phyloP scores from a whole-genome alignment of 64 coral and sea anemone species.

The Porites lutea region DNA sequence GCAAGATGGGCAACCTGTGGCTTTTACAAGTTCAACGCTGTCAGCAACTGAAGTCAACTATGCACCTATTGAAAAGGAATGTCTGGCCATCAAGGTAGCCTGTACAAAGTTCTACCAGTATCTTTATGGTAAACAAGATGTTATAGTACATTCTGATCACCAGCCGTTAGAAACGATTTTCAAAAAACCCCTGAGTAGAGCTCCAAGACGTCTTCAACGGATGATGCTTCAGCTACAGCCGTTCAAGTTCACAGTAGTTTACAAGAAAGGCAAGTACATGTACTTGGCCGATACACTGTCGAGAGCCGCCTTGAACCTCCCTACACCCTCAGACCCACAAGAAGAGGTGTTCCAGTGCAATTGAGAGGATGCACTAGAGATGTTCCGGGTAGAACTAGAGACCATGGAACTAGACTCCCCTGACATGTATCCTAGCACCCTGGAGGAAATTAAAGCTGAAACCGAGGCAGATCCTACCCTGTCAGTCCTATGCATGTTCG shows the following conservation, averaged over 20 bases:
- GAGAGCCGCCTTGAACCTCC: background rate
- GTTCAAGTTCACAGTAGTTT: constrained; percentile 50
- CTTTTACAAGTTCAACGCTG: constrained; percentile 38
- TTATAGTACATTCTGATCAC: constrained; percentile 42
- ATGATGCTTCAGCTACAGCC: constrained; percentile 58
- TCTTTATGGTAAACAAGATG: constrained; percentile 51
- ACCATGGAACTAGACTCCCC: background rate
- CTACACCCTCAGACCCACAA: background rate
- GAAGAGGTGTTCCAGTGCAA: too few species aligned
- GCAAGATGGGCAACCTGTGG: constrained; percentile 44
- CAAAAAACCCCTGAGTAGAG: constrained; percentile 39
- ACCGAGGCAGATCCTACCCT: constrained; percentile 14
- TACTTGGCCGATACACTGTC: too few species aligned
- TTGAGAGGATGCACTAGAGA: too few species aligned
- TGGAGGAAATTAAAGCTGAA: constrained; percentile 29
- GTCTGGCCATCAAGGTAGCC: constrained; percentile 17
- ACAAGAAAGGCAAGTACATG: background rate
- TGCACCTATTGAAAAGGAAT: background rate
- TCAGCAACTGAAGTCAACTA: constrained; percentile 65
- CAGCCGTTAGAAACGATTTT: constrained; percentile 58
- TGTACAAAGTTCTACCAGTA: constrained; percentile 59
- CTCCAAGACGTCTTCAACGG: constrained; percentile 5
- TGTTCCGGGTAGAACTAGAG: too few species aligned
- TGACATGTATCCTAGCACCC: constrained; percentile 15
- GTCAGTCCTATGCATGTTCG: constrained; percentile 50